Evolutionary conservation across 2,888 invertebrate species (phyloP), one percentile per base, ranked within the genome.

Genomic region (Nymphalis polychloros): DNA sequence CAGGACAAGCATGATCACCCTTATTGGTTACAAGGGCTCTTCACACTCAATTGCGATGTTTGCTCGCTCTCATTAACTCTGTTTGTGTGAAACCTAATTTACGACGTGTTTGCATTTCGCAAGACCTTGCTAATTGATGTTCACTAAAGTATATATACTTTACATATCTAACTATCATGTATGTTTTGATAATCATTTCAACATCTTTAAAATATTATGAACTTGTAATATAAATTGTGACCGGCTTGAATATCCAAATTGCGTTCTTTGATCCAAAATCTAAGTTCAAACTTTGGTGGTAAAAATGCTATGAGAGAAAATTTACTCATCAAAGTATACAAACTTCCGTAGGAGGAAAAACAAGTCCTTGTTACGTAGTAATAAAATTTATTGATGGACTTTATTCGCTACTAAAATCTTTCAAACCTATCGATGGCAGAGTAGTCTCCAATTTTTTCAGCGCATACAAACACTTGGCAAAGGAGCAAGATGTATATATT

Each of bases 21-120:
- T 86, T 88, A 91, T 90, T 89, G 86, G 86, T 76, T 85, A 88
- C 89, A 88, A 89, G 89, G 85, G 87, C 88, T 85, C 84, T 88
- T 84, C 83, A 79, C 79, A 81, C 82, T 81, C 76, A 75, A 81
- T 77, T 75, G 73, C 73, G 72, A 75, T 90, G 90, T 90, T 89
- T 89, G 87, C 84, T 74, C 76, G 79, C 79, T 80, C 88, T 91
- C 91, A 90, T 92, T 90, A 88, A 84, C 79, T 81, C 72, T 90
- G 91, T 90, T 90, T 89, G 90, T 84, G 84, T 84, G 82, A 78
- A 79, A 77, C 79, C 83, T 89, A 86, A 91, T 91, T 92, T 91
- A 91, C 91, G 90, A 89, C 76, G 82, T 91, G 90, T 90, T 89
- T 89, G 87, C 80, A 77, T 78, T 81, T 78, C 79, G 81, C 81